A percentile compares a stretch with the other conserved stretches of the same genome.
Evolutionary conservation across 2,888 invertebrate species (phyloP).

Genomic region (Rhamphomyia laevipes): DNA sequence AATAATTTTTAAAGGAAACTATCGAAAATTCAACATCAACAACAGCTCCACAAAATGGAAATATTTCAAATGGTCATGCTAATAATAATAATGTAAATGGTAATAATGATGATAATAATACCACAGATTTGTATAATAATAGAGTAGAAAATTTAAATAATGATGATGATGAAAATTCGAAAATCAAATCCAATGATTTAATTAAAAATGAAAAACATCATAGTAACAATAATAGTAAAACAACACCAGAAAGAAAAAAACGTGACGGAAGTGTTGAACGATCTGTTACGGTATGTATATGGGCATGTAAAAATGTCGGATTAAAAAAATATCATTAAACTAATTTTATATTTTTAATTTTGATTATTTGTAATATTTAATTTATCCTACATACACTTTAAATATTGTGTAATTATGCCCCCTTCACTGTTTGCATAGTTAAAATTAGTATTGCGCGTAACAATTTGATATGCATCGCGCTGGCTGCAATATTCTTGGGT

Average conservation of each 20-base stretch:
- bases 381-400: too few species aligned
- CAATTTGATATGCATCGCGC: too few species aligned
- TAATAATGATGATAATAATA: slow-evolving; percentile 13
- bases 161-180: slow-evolving; percentile 5
- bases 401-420: too few species aligned
- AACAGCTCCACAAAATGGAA: slow-evolving; percentile 24
- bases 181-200: slow-evolving; percentile 6
- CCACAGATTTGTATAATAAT: slow-evolving; percentile 13
- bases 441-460: too few species aligned
- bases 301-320: too few species aligned
- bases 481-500: too few species aligned
- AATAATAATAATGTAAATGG: slow-evolving; percentile 17
- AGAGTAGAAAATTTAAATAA: slow-evolving; percentile 8
- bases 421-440: too few species aligned
- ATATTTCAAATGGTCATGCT: slow-evolving; percentile 36
- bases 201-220: slow-evolving; percentile 5
- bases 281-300: slow-evolving; percentile 31
- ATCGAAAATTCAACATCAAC: too few species aligned
- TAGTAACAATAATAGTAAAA: neutral
- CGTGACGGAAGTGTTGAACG: slow-evolving; percentile 31
- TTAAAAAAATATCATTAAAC: too few species aligned
- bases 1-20: too few species aligned
- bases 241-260: slow-evolving; percentile 21
- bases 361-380: too few species aligned
- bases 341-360: too few species aligned